These are phyloP conservation scores for Bolinopsis microptera DNA, from an alignment of 37 sponge, comb jelly and placozoan genomes.

Conservation along the genomic window DNA sequence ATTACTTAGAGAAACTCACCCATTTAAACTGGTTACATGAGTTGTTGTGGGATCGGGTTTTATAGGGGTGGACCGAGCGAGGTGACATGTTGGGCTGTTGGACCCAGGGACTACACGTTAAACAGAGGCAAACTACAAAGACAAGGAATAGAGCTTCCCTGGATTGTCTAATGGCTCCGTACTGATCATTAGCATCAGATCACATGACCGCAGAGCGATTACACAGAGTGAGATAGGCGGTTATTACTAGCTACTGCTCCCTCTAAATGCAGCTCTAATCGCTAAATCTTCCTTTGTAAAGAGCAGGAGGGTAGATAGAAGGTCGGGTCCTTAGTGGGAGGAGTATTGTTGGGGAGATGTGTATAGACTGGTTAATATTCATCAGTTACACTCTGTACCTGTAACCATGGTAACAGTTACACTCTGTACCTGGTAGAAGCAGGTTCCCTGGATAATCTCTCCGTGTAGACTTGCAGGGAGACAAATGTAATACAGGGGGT, in stretches of 20 bases:
- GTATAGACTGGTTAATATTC: not conserved
- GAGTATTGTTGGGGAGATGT: too few species aligned
- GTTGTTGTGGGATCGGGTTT: too few species aligned
- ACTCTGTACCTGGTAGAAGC: too few species aligned
- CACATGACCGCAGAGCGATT: not conserved
- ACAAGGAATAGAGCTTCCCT: not conserved
- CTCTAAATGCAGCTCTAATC: not conserved
- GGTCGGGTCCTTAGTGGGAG: too few species aligned
- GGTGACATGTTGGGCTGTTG: too few species aligned
- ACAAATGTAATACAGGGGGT: too few species aligned
- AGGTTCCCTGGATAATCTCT: too few species aligned
- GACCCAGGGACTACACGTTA: slow-evolving; percentile 26
- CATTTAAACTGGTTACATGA: too few species aligned
- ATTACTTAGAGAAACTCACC: too few species aligned
- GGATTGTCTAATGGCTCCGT: not conserved
- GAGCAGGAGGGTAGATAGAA: not conserved
- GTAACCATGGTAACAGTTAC: too few species aligned
- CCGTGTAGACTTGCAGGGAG: too few species aligned
- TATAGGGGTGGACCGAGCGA: too few species aligned
- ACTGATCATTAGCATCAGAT: not conserved
- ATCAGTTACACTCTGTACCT: not conserved
- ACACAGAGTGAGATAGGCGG: not conserved
- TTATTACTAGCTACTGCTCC: not conserved
- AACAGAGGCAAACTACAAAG: not conserved
- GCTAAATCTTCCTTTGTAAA: not conserved